Evolutionary conservation across 2,113 vertebrate genomes (phyloP).

Genomic region (Hymenochirus boettgeri): DNA sequence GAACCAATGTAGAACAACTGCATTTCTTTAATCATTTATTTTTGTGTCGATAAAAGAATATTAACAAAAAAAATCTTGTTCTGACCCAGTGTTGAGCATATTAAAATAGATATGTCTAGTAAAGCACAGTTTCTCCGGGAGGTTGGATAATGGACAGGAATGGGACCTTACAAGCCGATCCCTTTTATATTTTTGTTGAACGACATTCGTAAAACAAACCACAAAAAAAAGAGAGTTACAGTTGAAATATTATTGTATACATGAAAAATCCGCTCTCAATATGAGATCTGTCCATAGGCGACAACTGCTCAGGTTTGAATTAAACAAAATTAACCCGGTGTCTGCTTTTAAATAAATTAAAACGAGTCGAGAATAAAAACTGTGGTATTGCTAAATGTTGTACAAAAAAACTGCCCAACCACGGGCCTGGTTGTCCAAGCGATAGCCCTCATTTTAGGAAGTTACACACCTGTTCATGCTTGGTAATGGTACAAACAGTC

Average conservation of each 20-base stretch:
- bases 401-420: no score
- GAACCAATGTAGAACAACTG: conserved; percentile 61
- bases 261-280: conserved; percentile 32
- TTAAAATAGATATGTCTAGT: conserved; percentile 98
- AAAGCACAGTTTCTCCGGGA: conserved; percentile 98
- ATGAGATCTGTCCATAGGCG: conserved; percentile 25
- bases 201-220: conserved; percentile 62
- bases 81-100: conserved; percentile 82
- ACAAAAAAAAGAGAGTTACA: conserved; percentile 44
- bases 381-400: neutral
- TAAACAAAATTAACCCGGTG: conserved; percentile 1
- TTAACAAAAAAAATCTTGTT: conserved; percentile 95
- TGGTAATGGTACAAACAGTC: no score
- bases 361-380: no score
- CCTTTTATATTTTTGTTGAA: conserved; percentile 22
- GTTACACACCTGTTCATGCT: no score
- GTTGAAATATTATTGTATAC: conserved; percentile 18
- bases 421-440: no score
- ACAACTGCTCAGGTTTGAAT: conserved; percentile 12
- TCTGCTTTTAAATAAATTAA: conserved; percentile 17
- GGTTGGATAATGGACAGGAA: conserved; percentile 64
- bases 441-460: no score
- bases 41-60: conserved; percentile 94
- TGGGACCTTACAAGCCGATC: conserved; percentile 46
- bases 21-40: conserved; percentile 79